These are phyloP conservation scores for Drosophila sp. DNA, from an alignment of 1,140 invertebrate species.

Conservation along the genomic window DNA sequence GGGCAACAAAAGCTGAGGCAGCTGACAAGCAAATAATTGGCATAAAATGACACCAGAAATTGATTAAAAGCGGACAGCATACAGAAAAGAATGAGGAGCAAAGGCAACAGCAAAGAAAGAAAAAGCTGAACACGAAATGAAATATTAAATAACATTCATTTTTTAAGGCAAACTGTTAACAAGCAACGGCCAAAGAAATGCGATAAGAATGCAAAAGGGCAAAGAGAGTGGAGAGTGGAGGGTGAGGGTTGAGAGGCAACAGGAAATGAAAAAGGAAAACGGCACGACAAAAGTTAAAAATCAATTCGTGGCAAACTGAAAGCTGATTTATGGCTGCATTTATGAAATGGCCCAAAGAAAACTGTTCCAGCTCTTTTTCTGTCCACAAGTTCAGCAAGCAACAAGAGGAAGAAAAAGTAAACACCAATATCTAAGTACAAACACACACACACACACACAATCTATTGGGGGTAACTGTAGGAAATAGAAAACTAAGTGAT, in stretches of 20 bases:
- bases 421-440: slow-evolving; percentile 28
- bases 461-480: slow-evolving; percentile 48
- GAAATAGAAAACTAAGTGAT: slow-evolving; percentile 84
- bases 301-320: slow-evolving; percentile 81
- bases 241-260: slow-evolving; percentile 3
- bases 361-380: slow-evolving; percentile 2
- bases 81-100: background rate
- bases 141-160: slow-evolving; percentile 71
- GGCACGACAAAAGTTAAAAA: slow-evolving; percentile 75
- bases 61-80: slow-evolving; percentile 60
- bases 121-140: slow-evolving; percentile 43
- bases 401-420: slow-evolving; percentile 37
- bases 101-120: background rate
- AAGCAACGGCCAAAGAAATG: slow-evolving; percentile 70
- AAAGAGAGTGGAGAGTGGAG: slow-evolving; percentile 1
- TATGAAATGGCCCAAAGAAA: slow-evolving; percentile 76
- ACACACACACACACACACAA: slow-evolving; percentile 35
- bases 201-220: slow-evolving; percentile 64
- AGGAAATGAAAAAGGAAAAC: slow-evolving; percentile 68
- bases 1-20: slow-evolving; percentile 14
- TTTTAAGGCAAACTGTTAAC: slow-evolving; percentile 61
- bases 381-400: slow-evolving; percentile 25
- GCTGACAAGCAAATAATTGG: slow-evolving; percentile 67
- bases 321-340: slow-evolving; percentile 82
- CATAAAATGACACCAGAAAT: slow-evolving; percentile 73